Evolutionary conservation across 2,797 vertebrate genomes (phyloP), one percentile per base, ranked within the genome.

Genomic region (Danio kyathit): DNA sequence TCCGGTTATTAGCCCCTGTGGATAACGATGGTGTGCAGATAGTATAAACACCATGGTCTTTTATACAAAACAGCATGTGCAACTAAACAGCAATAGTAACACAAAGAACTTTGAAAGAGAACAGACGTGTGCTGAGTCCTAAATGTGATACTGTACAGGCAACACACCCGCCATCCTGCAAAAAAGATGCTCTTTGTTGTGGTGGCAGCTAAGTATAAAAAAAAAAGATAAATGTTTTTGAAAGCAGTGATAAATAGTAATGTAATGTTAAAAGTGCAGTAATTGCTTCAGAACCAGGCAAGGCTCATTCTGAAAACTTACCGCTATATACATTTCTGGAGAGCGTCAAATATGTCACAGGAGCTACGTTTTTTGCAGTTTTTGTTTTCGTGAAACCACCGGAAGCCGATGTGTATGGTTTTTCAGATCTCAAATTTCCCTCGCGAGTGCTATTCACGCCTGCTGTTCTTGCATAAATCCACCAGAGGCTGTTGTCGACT

Each of bases 181-280:
- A 85, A 75, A 52, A 60, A 80, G 76, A 88, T 63, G 52, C 59
- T 73, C 63, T 89, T 66, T 87, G 85, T 84, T 84, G 85, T 76
- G 74, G 38, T 14, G 70, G 21, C 51, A 67, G 43, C 17, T 61
- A 12, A 52, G 54, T 17, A 13, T 61, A 19, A 16, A 46, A 54
- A 19, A 16, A 46, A 54, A 54, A 29, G 6, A 61, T 46, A 60
- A 83, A 71, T 51, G 57, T 52, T 81, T 84, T 83, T 59, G 12
- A 83, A 86, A 82, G 61, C 57, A 29, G 21, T 77, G 73, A 86
- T 80, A 86, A 84, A 82, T 61, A 83, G 70, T 74, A 69, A 74
- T 80, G 72, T 84, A 76, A 66, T 65, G 13, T 69, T 84, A 70
- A 81, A 87, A 87, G 77, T 63, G 54, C 80, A 57, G 29, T 60